These are phyloP conservation scores for Rissa tridactyla DNA, from an alignment of 2,113 vertebrate species.

Conservation along the genomic window DNA sequence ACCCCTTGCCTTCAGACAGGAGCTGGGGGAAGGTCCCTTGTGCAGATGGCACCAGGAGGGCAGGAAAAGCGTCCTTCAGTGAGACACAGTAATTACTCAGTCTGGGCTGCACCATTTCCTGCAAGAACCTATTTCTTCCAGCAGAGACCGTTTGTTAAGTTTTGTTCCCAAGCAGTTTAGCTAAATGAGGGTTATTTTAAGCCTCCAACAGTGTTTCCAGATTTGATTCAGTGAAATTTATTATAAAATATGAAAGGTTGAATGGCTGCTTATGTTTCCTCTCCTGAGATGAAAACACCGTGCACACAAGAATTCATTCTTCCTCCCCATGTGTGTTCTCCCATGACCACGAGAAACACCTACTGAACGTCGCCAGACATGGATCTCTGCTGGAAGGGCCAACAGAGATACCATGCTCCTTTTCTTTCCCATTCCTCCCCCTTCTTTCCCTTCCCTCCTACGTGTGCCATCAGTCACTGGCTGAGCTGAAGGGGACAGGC, in stretches of 20 bases:
- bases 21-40: not conserved
- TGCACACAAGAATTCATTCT: not conserved
- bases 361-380: not conserved
- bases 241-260: constrained; percentile 21
- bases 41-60: not conserved
- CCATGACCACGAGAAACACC: not conserved
- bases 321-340: not conserved
- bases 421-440: not conserved
- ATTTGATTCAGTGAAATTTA: constrained; percentile 24
- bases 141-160: not conserved
- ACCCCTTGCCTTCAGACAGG: not conserved
- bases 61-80: not conserved
- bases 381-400: not conserved
- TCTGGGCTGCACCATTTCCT: not conserved
- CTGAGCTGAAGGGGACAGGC: not conserved
- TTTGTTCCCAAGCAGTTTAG: constrained; percentile 11
- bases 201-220: constrained; percentile 1
- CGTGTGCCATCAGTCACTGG: rapidly evolving
- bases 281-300: not conserved
- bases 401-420: not conserved
- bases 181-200: constrained; percentile 43
- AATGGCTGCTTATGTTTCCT: not conserved
- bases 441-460: not conserved
- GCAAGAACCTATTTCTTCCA: not conserved
- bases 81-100: not conserved